Evolutionary conservation across 2,888 invertebrate species (phyloP).

Genomic region (Calliopum simillimum): DNA sequence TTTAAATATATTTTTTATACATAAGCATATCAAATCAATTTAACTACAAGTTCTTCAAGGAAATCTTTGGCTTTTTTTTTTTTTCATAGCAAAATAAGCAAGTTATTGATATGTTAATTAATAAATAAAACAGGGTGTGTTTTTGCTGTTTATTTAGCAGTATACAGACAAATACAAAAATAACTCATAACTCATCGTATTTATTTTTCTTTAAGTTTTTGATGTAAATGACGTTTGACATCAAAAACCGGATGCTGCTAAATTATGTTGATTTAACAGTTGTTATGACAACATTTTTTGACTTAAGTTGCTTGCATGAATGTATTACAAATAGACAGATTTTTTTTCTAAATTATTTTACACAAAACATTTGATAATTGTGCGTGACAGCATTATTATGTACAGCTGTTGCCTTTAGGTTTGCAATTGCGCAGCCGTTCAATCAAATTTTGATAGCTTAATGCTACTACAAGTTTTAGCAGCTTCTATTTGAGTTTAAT

Average conservation of each 20-base stretch:
- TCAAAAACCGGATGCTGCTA: constrained; percentile 18
- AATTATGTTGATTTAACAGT: not conserved
- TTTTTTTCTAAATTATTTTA: constrained; percentile 7
- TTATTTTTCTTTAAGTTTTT: not conserved
- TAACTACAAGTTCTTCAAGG: too few species aligned
- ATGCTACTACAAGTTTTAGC: too few species aligned
- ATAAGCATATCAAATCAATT: too few species aligned
- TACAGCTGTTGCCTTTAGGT: not conserved
- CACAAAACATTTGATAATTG: not conserved
- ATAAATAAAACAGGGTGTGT: not conserved
- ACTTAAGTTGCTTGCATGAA: too few species aligned
- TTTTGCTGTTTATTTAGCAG: constrained; percentile 3
- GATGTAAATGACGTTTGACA: not conserved
- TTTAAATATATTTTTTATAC: too few species aligned
- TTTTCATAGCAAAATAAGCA: too few species aligned
- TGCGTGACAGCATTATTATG: not conserved
- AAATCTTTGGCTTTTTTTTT: too few species aligned
- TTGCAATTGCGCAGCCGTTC: too few species aligned
- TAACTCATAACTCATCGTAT: not conserved
- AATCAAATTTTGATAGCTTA: too few species aligned
- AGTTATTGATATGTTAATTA: too few species aligned
- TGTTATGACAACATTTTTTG: not conserved
- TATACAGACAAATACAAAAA: not conserved
- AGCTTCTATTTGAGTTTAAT: too few species aligned
- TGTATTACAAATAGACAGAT: too few species aligned